Conservation (phyloP, 2,888 invertebrate genomes). For the Palloptera scutellata region DNA sequence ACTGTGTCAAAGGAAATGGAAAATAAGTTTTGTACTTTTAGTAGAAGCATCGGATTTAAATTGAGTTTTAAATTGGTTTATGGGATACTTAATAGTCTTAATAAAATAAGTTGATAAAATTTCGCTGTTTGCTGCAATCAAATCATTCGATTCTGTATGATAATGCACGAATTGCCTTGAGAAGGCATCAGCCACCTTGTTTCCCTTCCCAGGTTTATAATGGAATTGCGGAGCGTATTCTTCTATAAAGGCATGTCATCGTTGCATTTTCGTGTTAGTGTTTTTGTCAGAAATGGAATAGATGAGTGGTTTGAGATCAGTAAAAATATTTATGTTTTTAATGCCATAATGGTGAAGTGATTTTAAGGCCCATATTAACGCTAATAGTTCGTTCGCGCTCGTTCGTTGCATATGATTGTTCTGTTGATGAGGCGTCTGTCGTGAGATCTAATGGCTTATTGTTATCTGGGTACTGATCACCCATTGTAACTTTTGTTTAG, state of each 20-base stretch:
- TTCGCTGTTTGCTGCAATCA: conserved; percentile 26
- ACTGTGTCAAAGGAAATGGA: no score
- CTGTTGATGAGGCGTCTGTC: conserved; percentile 11
- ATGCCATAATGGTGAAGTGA: conserved; percentile 21
- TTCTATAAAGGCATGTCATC: conserved; percentile 23
- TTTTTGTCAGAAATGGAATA: conserved; percentile 22
- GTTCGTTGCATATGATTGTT: conserved; percentile 23
- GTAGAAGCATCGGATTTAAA: conserved; percentile 19
- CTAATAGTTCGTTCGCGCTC: conserved; percentile 25
- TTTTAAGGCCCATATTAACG: conserved; percentile 26
- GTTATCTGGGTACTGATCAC: no score
- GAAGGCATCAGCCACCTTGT: conserved; percentile 37
- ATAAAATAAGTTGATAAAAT: conserved; percentile 24
- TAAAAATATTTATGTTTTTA: conserved; percentile 23
- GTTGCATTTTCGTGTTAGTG: conserved; percentile 20
- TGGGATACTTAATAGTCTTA: conserved; percentile 19
- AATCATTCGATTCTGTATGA: conserved; percentile 6
- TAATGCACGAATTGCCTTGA: conserved; percentile 33
- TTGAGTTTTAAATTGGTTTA: conserved; percentile 37
- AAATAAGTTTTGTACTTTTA: no score
- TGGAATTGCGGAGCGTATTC: conserved; percentile 28
- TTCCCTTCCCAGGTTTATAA: conserved; percentile 35
- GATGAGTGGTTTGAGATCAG: conserved; percentile 20
- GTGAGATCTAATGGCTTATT: no score
- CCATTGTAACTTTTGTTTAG: no score